These are phyloP conservation scores for Phrynocephalus guinanensis DNA, from an alignment of 2,797 vertebrate genomes.

Conservation along the genomic window DNA sequence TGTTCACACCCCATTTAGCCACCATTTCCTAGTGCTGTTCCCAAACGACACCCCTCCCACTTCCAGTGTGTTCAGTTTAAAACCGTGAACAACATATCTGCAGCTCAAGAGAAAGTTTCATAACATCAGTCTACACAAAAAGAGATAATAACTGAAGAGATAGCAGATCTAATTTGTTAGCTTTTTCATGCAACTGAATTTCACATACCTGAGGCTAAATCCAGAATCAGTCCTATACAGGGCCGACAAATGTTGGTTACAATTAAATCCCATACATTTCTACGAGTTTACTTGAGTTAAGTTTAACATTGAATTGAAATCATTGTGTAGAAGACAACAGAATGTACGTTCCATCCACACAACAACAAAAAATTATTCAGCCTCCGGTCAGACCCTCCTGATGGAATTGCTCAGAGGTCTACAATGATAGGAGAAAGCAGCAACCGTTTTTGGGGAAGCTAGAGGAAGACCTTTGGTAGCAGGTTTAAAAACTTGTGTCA, in stretches of 20 bases:
- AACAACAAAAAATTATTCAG: neutral
- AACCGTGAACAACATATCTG: neutral
- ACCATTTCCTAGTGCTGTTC: no score
- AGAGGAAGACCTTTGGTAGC: neutral
- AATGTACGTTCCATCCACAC: neutral
- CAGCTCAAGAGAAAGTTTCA: neutral
- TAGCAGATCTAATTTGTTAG: neutral
- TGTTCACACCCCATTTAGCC: no score
- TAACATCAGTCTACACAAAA: neutral
- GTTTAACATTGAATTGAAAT: no score
- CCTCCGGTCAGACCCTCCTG: neutral
- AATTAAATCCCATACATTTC: no score
- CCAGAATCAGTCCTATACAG: no score
- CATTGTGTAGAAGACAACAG: neutral
- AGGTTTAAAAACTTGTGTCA: neutral
- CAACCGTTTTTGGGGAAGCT: neutral
- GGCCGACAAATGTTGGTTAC: no score
- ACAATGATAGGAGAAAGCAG: neutral
- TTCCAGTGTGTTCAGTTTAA: neutral
- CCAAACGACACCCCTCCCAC: no score
- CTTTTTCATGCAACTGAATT: constrained; percentile 2
- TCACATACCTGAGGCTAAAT: neutral
- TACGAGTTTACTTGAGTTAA: no score
- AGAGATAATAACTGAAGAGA: neutral
- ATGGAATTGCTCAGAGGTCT: neutral